phyloP scores from a whole-genome alignment of 2,888 invertebrate genomes.

The Elegia similella region DNA sequence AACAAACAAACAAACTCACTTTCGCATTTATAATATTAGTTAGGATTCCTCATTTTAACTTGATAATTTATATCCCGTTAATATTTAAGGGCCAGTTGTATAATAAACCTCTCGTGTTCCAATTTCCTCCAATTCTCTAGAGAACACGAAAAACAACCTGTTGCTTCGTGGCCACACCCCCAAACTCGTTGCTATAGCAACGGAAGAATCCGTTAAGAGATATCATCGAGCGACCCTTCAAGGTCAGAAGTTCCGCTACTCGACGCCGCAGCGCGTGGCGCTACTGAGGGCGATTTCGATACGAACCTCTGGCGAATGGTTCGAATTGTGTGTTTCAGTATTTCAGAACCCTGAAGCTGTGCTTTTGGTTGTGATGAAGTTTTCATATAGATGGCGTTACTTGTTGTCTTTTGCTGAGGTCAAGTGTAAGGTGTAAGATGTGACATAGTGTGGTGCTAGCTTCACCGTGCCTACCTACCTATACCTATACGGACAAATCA shows the following conservation, averaged over 20 bases:
- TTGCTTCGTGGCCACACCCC: constrained; percentile 27
- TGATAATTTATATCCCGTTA: not conserved
- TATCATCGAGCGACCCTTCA: constrained; percentile 24
- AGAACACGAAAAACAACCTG: constrained; percentile 27
- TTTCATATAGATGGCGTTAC: constrained; percentile 14
- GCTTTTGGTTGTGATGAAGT: not conserved
- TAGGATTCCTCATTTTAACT: not conserved
- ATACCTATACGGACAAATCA: too few relatives aligned
- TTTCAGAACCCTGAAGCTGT: not conserved
- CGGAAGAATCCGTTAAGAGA: constrained; percentile 17
- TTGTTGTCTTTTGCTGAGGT: not conserved
- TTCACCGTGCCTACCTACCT: too few relatives aligned
- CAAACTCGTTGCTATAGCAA: constrained; percentile 27
- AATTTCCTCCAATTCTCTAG: constrained; percentile 10
- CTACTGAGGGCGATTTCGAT: constrained; percentile 14
- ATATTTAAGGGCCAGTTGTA: not conserved
- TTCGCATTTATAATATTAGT: too few relatives aligned
- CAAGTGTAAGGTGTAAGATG: too few relatives aligned
- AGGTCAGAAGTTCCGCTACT: constrained; percentile 33
- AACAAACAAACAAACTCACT: too few relatives aligned
- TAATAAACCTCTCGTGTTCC: not conserved
- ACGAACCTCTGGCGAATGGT: constrained; percentile 18
- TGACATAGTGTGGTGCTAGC: too few relatives aligned
- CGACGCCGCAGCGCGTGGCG: constrained; percentile 26
- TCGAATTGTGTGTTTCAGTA: not conserved